Percentiles rank a stretch among this genome's conserved stretches.
Conservation (phyloP, 2,797 vertebrate genomes). For the Cetoscarus ocellatus region DNA sequence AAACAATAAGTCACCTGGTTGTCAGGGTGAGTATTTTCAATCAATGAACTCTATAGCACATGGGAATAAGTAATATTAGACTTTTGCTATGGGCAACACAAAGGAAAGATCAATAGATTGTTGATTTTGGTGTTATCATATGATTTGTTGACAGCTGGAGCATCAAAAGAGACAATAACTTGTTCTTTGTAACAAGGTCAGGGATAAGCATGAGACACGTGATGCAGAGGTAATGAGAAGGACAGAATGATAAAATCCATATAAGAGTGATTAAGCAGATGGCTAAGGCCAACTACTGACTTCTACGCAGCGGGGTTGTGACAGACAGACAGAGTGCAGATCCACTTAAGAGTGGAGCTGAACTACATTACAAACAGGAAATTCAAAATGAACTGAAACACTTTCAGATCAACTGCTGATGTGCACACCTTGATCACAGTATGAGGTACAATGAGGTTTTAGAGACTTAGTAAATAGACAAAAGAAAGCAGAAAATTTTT, state of each 20-base stretch:
- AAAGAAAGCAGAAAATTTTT: neutral
- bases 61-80: neutral
- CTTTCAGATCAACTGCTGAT: slow-evolving; percentile 9
- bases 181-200: slow-evolving; percentile 1
- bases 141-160: slow-evolving; percentile 2
- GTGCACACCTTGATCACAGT: slow-evolving; percentile 44
- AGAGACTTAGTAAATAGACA: neutral
- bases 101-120: neutral
- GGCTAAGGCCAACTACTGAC: slow-evolving; percentile 59
- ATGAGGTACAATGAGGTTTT: slow-evolving; percentile 1
- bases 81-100: neutral
- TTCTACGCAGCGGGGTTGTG: slow-evolving; percentile 39
- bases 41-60: neutral
- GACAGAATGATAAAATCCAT: slow-evolving; percentile 22
- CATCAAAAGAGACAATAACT: neutral
- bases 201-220: slow-evolving; percentile 9
- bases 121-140: neutral
- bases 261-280: slow-evolving; percentile 59
- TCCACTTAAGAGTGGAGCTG: slow-evolving; percentile 29
- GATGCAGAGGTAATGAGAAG: slow-evolving; percentile 21
- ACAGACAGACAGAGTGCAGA: slow-evolving; percentile 12
- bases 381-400: slow-evolving; percentile 14
- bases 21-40: too few relatives aligned
- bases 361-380: slow-evolving; percentile 32
- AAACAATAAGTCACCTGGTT: too few relatives aligned